A percentile compares a stretch with the other conserved stretches of the same genome.
Evolutionary conservation across 2,888 invertebrate genomes (phyloP).

Genomic region (Pimpla rufipes): DNA sequence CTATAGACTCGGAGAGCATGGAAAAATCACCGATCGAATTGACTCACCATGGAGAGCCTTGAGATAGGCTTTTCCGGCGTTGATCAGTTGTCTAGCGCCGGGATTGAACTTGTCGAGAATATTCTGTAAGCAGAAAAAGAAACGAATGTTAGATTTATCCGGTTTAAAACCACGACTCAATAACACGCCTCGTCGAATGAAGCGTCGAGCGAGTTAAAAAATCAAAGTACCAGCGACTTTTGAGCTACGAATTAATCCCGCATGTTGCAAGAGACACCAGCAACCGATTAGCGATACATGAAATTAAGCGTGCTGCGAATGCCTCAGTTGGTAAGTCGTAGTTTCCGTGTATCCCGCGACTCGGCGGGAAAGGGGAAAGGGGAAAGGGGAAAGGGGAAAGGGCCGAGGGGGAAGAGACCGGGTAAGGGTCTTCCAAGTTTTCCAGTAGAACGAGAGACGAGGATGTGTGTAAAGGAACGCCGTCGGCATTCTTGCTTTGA

Average conservation of each 20-base stretch:
- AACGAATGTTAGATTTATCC: background rate
- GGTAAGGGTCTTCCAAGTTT: conserved; percentile 64
- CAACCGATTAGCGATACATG: background rate
- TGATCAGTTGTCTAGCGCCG: conserved; percentile 96
- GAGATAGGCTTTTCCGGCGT: conserved; percentile 96
- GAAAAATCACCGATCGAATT: conserved; percentile 66
- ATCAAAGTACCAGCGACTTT: too few relatives aligned
- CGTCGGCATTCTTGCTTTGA: conserved; percentile 74
- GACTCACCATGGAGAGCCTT: conserved; percentile 97
- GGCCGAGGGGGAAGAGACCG: conserved; percentile 18
- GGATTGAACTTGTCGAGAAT: conserved; percentile 98
- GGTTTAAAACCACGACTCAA: background rate
- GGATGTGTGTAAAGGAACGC: conserved; percentile 69
- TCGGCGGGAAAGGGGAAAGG: conserved; percentile 11
- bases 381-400: conserved; percentile 21
- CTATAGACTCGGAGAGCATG: conserved; percentile 1
- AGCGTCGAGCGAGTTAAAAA: too few relatives aligned
- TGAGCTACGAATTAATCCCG: background rate
- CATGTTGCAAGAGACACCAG: background rate
- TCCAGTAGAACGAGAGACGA: conserved; percentile 35
- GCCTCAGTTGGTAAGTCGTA: background rate
- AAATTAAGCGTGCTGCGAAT: background rate
- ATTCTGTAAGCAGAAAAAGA: conserved; percentile 91
- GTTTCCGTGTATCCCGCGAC: background rate
- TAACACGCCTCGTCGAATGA: too few relatives aligned